Conservation (phyloP, 2,888 invertebrate species). For the Hoplodrina ambigua region DNA sequence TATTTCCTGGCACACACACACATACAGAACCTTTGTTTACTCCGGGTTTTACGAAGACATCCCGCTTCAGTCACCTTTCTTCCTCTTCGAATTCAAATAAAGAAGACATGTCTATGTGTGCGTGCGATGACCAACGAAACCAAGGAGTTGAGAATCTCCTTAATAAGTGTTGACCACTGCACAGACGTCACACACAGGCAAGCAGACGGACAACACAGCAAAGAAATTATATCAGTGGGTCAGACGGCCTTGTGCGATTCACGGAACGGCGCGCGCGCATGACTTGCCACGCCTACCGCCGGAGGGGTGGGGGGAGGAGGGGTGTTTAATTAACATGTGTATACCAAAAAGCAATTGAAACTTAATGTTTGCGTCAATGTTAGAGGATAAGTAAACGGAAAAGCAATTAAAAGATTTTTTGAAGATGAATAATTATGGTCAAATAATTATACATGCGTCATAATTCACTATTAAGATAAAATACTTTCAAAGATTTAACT, state of each 20-base stretch:
- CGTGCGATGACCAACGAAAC: not conserved
- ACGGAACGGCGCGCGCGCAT: conserved; percentile 78
- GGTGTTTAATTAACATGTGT: conserved; percentile 56
- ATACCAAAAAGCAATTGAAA: conserved; percentile 62
- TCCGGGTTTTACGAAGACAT: not conserved
- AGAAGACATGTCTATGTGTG: conserved; percentile 18
- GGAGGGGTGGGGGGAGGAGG: conserved; percentile 23
- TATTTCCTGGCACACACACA: conserved; percentile 18
- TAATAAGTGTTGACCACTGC: conserved; percentile 37
- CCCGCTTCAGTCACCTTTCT: conserved; percentile 4
- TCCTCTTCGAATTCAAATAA: conserved; percentile 4
- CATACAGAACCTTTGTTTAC: conserved; percentile 2
- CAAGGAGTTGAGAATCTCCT: conserved; percentile 10
- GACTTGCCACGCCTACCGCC: conserved; percentile 72
- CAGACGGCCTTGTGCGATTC: conserved; percentile 81
- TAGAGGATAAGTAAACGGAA: conserved; percentile 6
- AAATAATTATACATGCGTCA: conserved; percentile 2
- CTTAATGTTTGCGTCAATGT: conserved; percentile 49
- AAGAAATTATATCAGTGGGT: conserved; percentile 78
- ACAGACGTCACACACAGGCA: conserved; percentile 64
- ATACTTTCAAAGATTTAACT: not conserved
- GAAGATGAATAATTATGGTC: not conserved
- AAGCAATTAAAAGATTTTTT: not conserved
- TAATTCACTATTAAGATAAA: not conserved
- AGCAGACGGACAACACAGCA: conserved; percentile 60